Base-by-base conservation (phyloP, 2,888 invertebrate species). In the Schizotus pectinicornis region DNA sequence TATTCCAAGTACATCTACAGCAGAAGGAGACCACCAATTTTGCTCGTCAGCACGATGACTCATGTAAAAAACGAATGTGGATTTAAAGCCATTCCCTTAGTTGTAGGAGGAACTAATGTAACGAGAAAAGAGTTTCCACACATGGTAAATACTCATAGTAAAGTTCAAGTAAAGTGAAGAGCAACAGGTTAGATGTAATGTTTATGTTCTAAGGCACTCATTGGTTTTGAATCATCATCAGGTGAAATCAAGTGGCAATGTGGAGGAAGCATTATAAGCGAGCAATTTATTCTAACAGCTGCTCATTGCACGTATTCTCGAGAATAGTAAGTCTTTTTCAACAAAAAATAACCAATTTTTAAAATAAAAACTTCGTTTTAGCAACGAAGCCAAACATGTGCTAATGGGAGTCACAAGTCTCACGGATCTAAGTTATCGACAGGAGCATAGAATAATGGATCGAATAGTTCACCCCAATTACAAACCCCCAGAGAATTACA, bases 351-450 rank as follows among this genome's bases (percentile, higher is more conserved):
- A 22, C 22, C n/a, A n/a, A n/a, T n/a, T n/a, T n/a, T n/a, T 22
- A 3, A 22, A 22, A 22, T 22, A 2, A 22, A 22, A 22, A 22
- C 5, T 5, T 2, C 5, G 22, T 71, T 67, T 30, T 62, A 82
- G 82, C 62, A 79, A 81, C 6, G 51, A 56, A 1, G 80, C 81
- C 0, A 63, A 67, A 7, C 73, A 75, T 65, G 79, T 78, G 0
- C 69, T 81, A 53, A 66, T 83, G 0, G 84, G 83, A 1, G 80
- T 82, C 52, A 70, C 81, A 33, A 80, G 81, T 65, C 64, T 81
- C 9, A 66, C 71, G 14, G 81, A 82, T 53, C 74, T 74, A 1
- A 77, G 77, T 0, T 22, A 3, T 22, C 75, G 80, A 0, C 77
- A 79, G 60, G 13, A 60, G 33, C 57, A 55, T 5, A 55, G 43